Base-by-base conservation (phyloP, 2,888 invertebrate genomes). In the Ashinkailepas kermadecensis region DNA sequence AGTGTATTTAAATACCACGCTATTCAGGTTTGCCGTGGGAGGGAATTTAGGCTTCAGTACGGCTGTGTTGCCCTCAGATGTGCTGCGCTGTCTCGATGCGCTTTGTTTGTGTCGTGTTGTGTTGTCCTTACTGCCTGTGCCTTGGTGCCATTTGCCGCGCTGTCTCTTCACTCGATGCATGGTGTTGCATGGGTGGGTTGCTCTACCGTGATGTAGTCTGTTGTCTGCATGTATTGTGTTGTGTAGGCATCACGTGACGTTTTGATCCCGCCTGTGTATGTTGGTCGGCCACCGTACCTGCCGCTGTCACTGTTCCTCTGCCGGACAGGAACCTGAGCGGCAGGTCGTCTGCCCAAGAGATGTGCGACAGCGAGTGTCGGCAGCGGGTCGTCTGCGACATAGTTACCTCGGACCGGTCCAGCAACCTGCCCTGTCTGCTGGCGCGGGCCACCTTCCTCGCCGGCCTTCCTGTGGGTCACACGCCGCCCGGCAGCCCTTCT, bases 291-390 rank as follows among this genome's bases (percentile, higher is more conserved):
- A 39, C 2, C 39, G 39, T 39, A 39, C 39, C 39, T 39, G 39
- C 39, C 39, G 67, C 23, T 12, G 6, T 2, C 18, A 10, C 67
- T 13, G 23, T 0, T 12, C 67, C 10, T 15, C 70, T 18, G 25
- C 54, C 18, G 56, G 8, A 18, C 74, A 74, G 74, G 74, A 54
- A 74, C 74, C 74, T 74, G 56, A 74, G 74, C 21, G 74, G 74
- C 21, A 9, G 18, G 10, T 54, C 74, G 56, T 21, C 3, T 2
- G 74, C 21, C 21, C 74, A 74, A 21, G 21, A 13, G 9, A 7
- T 3, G 15, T 74, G 74, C 54, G 74, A 74, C 74, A 23, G 56
- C 56, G 74, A 74, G 56, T 74, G 74, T 21, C 74, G 74, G 0
- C 74, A 74, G 54, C 21, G 21, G 74, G n/a, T 56, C 21, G 23